phyloP scores from a whole-genome alignment of 2,797 vertebrate genomes.

The Acrossocheilus wenchowensis region DNA sequence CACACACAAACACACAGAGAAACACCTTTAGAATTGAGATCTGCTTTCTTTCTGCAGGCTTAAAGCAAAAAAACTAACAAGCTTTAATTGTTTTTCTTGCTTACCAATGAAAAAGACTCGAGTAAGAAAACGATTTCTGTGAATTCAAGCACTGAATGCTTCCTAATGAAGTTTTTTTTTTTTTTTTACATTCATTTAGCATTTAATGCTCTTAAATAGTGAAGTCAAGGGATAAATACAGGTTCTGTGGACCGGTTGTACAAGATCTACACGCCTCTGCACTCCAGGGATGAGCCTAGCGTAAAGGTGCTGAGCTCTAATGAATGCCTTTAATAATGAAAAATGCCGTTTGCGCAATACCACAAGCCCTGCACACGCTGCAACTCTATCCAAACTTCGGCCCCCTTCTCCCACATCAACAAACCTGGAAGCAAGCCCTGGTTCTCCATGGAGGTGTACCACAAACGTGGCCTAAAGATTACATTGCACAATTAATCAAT shows the following conservation, averaged over 20 bases:
- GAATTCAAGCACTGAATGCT: constrained; percentile 31
- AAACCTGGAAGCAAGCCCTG: constrained; percentile 69
- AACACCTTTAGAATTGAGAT: constrained; percentile 26
- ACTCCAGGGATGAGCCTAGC: constrained; percentile 52
- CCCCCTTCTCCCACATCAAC: constrained; percentile 55
- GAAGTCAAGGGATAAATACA: constrained; percentile 40
- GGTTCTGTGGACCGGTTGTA: constrained; percentile 15
- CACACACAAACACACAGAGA: constrained; percentile 12
- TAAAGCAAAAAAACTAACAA: neutral
- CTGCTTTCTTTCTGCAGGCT: constrained; percentile 9
- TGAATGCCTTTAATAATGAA: constrained; percentile 63
- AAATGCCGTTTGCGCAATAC: constrained; percentile 54
- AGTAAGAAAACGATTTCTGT: constrained; percentile 33
- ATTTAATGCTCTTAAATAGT: constrained; percentile 41
- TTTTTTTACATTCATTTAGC: constrained; percentile 38
- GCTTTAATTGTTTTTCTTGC: constrained; percentile 35
- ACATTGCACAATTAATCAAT: constrained; percentile 83
- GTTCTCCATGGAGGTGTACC: constrained; percentile 66
- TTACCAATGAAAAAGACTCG: constrained; percentile 29
- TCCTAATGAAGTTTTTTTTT: constrained; percentile 31
- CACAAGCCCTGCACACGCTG: constrained; percentile 53
- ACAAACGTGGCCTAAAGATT: constrained; percentile 73
- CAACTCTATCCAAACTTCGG: constrained; percentile 60
- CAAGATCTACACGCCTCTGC: constrained; percentile 5
- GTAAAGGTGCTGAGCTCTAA: constrained; percentile 59